A percentile compares a stretch with the other conserved stretches of the same genome.
phyloP scores from a whole-genome alignment of 2,888 invertebrate species.

The Drosophila hawaiiensis region DNA sequence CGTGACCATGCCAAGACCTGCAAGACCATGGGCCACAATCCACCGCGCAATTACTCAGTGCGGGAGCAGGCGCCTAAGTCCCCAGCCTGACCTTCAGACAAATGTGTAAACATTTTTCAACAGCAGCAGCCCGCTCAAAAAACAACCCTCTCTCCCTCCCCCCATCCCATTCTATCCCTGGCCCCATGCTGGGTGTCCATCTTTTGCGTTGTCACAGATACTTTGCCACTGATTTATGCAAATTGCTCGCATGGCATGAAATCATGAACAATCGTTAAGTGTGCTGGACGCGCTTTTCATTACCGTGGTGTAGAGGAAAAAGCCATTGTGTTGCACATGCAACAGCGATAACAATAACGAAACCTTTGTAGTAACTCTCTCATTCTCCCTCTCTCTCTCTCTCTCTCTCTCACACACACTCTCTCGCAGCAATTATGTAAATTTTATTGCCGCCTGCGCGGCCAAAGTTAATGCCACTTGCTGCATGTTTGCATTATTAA shows the following conservation, averaged over 20 bases:
- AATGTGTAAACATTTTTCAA: conserved; percentile 79
- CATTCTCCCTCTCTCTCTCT: conserved; percentile 40
- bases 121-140: conserved; percentile 16
- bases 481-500: conserved; percentile 74
- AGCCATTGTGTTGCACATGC: conserved; percentile 17
- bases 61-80: conserved; percentile 65
- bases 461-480: conserved; percentile 71
- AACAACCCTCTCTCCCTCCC: background rate
- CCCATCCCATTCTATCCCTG: background rate
- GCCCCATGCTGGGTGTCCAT: conserved; percentile 8
- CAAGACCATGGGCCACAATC: conserved; percentile 15
- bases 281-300: conserved; percentile 62
- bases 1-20: conserved; percentile 37
- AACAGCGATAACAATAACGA: conserved; percentile 33
- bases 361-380: conserved; percentile 14
- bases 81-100: conserved; percentile 71
- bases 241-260: conserved; percentile 62
- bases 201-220: conserved; percentile 71
- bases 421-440: conserved; percentile 71
- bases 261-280: conserved; percentile 79
- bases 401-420: conserved; percentile 19
- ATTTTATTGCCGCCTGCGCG: conserved; percentile 58
- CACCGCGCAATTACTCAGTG: conserved; percentile 73
- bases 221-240: conserved; percentile 78
- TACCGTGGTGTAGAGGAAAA: conserved; percentile 30